Evolutionary conservation across 2,113 vertebrate species (phyloP), one percentile per base, ranked within the genome.

Genomic region (Phainopepla nitens): DNA sequence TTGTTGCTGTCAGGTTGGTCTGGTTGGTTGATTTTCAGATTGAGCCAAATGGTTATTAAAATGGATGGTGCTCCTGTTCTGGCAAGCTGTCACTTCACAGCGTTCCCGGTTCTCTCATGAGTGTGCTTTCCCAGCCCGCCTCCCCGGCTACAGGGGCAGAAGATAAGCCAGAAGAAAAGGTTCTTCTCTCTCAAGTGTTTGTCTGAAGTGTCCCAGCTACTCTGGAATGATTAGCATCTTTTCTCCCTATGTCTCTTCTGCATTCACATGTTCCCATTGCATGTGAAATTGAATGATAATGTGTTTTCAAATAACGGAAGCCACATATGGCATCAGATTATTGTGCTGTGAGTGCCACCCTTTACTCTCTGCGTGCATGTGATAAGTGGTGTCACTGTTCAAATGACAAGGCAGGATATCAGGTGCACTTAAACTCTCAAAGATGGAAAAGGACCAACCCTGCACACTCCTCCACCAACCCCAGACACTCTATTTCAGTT

Each of bases 41-140:
- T 95, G 93, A 97, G 89, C 95, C 95, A 95, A 96, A 94, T 94
- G 91, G 93, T 96, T 95, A 97, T 97, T 95, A 96, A 95, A 96
- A 95, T 93, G 91, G 95, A 97, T 97, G 91, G 90, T 69, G 82
- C 78, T 95, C 92, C 92, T 95, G 70, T 90, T 94, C 92, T 95
- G 92, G 95, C 95, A 97, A 94, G 91, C 87, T 97, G 96, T 96
- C 95, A 76, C 87, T 92, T 97, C 57, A 27, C 77, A 81, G 65
- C 0, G 5, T 11, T 28, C 89, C 76, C 7, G 4, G 44, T 72
- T 94, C 72, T 90, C 76, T 90, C 88, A 90, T 0, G 2, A 82
- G 58, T 0, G 0, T 72, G 62, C 82, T 88, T 95, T 95, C 92
- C 83, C 91, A 96, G 87, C 87, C 89, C 0, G 10, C 89, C 86